These are phyloP conservation scores for Valencia hispanica DNA, from an alignment of 2,797 vertebrate genomes.

Conservation along the genomic window DNA sequence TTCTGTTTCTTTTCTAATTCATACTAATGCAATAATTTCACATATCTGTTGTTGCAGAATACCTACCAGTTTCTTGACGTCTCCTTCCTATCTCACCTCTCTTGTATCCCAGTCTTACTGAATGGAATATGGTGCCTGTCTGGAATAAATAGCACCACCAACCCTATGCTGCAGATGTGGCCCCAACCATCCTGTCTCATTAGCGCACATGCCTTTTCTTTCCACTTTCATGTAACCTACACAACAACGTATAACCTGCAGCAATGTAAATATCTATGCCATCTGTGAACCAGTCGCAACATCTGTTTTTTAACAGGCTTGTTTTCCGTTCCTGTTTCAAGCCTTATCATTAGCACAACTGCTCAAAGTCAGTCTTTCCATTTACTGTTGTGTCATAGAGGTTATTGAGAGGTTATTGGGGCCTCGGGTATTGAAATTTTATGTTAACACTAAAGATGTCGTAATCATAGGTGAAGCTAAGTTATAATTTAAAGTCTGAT, in stretches of 20 bases:
- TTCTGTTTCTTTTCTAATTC: background rate
- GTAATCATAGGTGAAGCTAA: conserved; percentile 18
- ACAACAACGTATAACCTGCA: conserved; percentile 61
- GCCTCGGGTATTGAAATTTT: conserved; percentile 16
- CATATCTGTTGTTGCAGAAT: conserved; percentile 5
- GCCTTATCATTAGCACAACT: conserved; percentile 74
- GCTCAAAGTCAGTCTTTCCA: conserved; percentile 20
- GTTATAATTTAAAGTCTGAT: conserved; percentile 16
- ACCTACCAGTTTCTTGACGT: conserved; percentile 49
- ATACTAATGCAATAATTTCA: background rate
- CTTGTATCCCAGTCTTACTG: conserved; percentile 48
- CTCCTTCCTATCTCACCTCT: conserved; percentile 37
- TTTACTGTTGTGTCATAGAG: conserved; percentile 32
- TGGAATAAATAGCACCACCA: conserved; percentile 48
- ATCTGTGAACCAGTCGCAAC: conserved; percentile 63
- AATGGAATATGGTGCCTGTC: conserved; percentile 38
- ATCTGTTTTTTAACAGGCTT: conserved; percentile 80
- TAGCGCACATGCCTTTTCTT: conserved; percentile 60
- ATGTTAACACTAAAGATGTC: conserved; percentile 8
- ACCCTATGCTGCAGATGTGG: conserved; percentile 26
- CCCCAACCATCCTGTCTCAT: conserved; percentile 44
- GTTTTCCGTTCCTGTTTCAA: conserved; percentile 52
- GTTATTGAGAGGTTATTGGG: background rate
- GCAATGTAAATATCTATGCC: conserved; percentile 72
- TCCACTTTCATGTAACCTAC: conserved; percentile 45